Conservation (phyloP, 2,797 vertebrate genomes). For the Spheniscus humboldti region DNA sequence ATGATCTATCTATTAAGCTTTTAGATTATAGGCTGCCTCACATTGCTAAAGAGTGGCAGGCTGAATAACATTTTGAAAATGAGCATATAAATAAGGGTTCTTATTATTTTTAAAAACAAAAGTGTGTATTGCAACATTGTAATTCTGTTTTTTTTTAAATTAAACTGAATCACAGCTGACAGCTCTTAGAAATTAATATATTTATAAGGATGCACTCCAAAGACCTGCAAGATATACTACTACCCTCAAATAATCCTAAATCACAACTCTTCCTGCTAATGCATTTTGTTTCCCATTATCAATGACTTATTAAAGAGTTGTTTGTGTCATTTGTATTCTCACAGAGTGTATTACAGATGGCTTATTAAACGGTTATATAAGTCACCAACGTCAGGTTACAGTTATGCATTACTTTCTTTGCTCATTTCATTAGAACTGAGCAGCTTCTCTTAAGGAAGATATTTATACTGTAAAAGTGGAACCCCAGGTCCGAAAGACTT, state of each 20-base stretch:
- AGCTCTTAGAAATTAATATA: background rate
- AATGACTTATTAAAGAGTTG: background rate
- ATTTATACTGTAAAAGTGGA: background rate
- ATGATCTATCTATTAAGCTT: background rate
- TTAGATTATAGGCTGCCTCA: background rate
- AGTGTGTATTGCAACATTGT: background rate
- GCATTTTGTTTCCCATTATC: background rate
- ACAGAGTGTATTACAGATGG: background rate
- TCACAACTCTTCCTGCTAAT: background rate
- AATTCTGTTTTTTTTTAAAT: background rate
- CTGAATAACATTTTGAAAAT: background rate
- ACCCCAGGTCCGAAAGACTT: background rate
- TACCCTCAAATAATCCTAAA: background rate
- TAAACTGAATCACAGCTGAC: background rate
- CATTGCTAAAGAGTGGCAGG: background rate
- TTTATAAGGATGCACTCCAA: background rate
- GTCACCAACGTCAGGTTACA: background rate
- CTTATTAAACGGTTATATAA: slow-evolving; percentile 5
- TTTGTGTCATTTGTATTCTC: background rate
- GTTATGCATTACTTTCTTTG: background rate
- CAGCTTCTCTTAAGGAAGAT: background rate
- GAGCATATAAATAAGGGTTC: background rate
- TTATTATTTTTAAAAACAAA: background rate
- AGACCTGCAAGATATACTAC: background rate
- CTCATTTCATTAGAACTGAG: background rate